Base-by-base conservation (phyloP, 2,888 invertebrate genomes). In the Argyresthia goedartella region DNA sequence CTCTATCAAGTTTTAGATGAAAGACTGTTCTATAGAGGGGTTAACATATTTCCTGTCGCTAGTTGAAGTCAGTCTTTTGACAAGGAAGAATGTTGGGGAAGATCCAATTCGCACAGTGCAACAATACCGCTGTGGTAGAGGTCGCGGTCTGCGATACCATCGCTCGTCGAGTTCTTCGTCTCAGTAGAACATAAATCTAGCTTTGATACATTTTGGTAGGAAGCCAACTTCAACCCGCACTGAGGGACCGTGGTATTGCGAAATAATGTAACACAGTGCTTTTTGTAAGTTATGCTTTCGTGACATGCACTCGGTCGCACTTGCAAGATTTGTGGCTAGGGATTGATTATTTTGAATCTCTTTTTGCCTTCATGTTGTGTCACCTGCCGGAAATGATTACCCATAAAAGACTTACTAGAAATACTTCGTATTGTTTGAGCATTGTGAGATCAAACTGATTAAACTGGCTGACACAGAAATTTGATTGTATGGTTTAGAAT, bases 181-280 rank as follows among this genome's bases (percentile, higher is more conserved):
- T 76, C 75, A 25, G 25, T 25, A 6, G 25, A 25, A 76, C 81
- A 85, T 85, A 85, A 86, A 86, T 86, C 81, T 80, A 66, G 75
- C 76, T 84, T 82, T 76, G 81, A 82, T 81, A 80, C 76, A 76
- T 81, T 82, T 85, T 84, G 85, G 85, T 84, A 77, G 74, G 70
- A 71, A 73, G 85, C 85, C 85, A 85, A 84, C 68, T 71, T 62
- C 64, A 63, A 64, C 56, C 57, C 59, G 55, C 49, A 50, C 52
- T 52, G 34, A 25, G 25, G 25, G 25, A 25, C 34, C 33, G 44
- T 15, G 36, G 52, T 34, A 13, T 44, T 45, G 50, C 52, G 39
- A 52, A 52, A 52, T 52, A 52, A 54, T 50, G 49, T 54, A 25
- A 25, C 25, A 54, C 52, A 52, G 41, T 41, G 47, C 52, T 52